Percentiles rank a stretch among this genome's conserved stretches.
phyloP scores from a whole-genome alignment of 2,113 vertebrate genomes.

The Octodon degus region DNA sequence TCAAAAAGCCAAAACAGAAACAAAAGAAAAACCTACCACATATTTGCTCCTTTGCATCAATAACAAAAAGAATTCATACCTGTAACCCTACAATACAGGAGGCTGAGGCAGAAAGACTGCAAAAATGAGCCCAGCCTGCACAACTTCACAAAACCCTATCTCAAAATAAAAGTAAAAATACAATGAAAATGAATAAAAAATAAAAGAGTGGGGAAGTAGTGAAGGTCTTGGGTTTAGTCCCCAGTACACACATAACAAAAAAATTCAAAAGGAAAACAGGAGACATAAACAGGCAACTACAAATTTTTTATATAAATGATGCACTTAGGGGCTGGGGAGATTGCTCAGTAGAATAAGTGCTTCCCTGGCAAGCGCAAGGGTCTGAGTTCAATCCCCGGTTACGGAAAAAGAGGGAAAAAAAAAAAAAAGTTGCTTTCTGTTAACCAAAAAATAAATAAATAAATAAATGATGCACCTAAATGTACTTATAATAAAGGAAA shows the following conservation, averaged over 20 bases:
- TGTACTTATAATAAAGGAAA: not conserved
- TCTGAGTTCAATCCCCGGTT: too few species aligned
- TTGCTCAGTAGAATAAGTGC: too few species aligned
- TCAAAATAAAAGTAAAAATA: not conserved
- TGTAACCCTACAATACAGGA: not conserved
- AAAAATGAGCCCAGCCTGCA: not conserved
- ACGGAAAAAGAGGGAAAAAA: too few species aligned
- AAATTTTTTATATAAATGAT: slow-evolving; percentile 9
- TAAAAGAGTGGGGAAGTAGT: not conserved
- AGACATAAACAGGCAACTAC: not conserved
- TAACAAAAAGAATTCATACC: not conserved
- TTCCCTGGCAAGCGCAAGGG: too few species aligned
- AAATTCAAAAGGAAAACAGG: slow-evolving; percentile 38
- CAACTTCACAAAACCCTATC: not conserved
- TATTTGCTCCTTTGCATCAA: not conserved
- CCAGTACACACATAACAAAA: not conserved
- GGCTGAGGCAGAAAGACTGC: not conserved
- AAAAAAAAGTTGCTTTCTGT: too few species aligned
- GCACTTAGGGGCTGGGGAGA: too few species aligned
- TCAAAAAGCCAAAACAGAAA: not conserved
- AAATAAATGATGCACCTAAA: too few species aligned
- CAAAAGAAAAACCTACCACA: not conserved
- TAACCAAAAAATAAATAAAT: too few species aligned
- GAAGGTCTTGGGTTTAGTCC: not conserved
- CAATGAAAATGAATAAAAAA: too few species aligned